Base-by-base conservation (phyloP, 2,888 invertebrate genomes). In the Toxonevra muliebris region DNA sequence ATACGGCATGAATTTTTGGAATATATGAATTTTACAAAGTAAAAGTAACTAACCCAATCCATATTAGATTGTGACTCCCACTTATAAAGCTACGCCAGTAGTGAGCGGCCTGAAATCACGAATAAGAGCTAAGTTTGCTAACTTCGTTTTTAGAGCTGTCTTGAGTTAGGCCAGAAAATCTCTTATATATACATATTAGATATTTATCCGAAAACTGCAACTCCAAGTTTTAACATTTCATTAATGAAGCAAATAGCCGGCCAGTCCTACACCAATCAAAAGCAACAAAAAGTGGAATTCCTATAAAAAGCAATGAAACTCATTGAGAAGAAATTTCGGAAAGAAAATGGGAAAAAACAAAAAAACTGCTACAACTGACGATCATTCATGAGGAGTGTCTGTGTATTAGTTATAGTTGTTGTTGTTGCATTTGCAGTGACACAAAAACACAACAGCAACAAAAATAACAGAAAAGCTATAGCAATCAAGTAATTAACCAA, bases 401-500 rank as follows among this genome's bases (percentile, higher is more conserved):
- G 30, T 30, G 30, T 30, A 7, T 30, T 30, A 7, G 20, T 43
- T 62, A 50, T 66, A 66, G 54, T 52, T 59, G 40, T 50, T 54
- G 54, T 52, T 59, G 40, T 50, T 54, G 40, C 59, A 52, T 4
- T 67, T 65, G 20, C 19, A 43, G 30, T 15, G 41, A 20, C 50
- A 48, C 45, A 17, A 50, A 63, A 59, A 54, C 58, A 50, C 62
- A 60, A 66, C 65, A 68, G 58, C 58, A 65, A 65, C 59, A 52
- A 64, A 15, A 54, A 65, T 53, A 65, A 65, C 59, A 52, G 66
- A 15, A 54, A 65, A 41, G 59, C 40, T 30, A 30, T 50, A 52
- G 60, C 58, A 69, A 61, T 30, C 58, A 58, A 13, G 60, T 7
- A 30, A 48, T 48, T 68, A 66, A 68, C 58, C 63, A 70, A 65